Conservation (phyloP, 2,113 vertebrate species). For the Arvicanthis niloticus region DNA sequence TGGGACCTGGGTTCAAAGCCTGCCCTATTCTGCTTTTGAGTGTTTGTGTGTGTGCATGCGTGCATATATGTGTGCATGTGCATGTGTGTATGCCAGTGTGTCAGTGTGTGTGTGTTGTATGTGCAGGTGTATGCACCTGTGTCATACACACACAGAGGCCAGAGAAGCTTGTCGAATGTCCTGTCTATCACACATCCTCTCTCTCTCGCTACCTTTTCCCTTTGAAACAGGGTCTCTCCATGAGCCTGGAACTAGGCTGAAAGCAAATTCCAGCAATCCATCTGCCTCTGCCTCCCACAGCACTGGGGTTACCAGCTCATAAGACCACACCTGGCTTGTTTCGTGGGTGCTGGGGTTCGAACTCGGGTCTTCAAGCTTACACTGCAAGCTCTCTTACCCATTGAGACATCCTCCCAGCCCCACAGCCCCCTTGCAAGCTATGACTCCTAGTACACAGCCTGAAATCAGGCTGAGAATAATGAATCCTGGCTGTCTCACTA, state of each 20-base stretch:
- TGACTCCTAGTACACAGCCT: background rate
- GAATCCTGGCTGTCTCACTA: background rate
- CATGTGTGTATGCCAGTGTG: background rate
- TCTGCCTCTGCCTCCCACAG: background rate
- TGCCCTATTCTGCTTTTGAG: background rate
- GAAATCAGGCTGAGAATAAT: background rate
- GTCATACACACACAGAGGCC: background rate
- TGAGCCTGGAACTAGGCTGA: background rate
- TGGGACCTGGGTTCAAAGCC: background rate
- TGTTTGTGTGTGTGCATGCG: background rate
- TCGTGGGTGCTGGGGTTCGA: background rate
- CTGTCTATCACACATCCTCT: background rate
- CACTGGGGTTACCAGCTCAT: background rate
- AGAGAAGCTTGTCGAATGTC: background rate
- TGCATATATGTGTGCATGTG: background rate
- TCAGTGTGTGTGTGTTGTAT: background rate
- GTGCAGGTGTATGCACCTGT: background rate
- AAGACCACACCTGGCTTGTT: no score
- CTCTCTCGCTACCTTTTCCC: background rate
- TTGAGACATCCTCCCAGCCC: background rate
- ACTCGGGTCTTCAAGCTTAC: background rate
- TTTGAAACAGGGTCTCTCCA: background rate
- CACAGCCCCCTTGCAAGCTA: background rate
- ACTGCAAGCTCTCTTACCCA: background rate
- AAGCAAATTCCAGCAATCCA: background rate